Evolutionary conservation across 2,113 vertebrate species (phyloP), one percentile per base, ranked within the genome.

Genomic region (Deroptyus accipitrinus): DNA sequence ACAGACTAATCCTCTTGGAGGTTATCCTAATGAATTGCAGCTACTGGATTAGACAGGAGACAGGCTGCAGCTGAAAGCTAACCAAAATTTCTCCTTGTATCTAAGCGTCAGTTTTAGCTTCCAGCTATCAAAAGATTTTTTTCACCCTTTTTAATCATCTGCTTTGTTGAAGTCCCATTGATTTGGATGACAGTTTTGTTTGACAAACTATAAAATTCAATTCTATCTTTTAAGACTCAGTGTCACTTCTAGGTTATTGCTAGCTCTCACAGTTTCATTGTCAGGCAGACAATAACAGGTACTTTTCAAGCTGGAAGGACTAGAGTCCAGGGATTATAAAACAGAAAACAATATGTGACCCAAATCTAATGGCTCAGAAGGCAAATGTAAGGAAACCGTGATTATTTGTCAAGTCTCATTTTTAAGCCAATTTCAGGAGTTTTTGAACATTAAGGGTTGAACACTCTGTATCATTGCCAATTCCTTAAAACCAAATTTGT

Each of bases 1-100:
- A 61, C 73, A 88, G 72, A 77, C 83, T 95, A 90, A 87, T 89
- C 81, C 83, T 90, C 92, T 92, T 61, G 4, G 79, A 91, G 87
- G 64, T 84, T 75, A 91, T 81, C 94, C 83, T 88, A 90, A 79
- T 95, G 96, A 97, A 97, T 96, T 92, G 68, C 90, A 96, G 92
- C 90, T 74, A 77, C 85, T 88, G 79, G 66, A 91, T 96, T 94
- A 94, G 25, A 66, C 41, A 35, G 75, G 67, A 78, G 46, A 88
- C 37, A 57, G n/a, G 35, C 66, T 93, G 90, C 81, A 88, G 74
- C 90, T 74, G 82, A 88, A 92, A 93, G 37, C 59, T 18, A 28
- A 67, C 41, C 52, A 30, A 61, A 85, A 55, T 72, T 54, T 75
- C 16, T n/a, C 13, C 62, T 83, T 83, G 4, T 19, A 46, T 95